Percentiles rank a stretch among this genome's conserved stretches.
Conservation (phyloP, 2,113 vertebrate species). For the Piaya cayana region DNA sequence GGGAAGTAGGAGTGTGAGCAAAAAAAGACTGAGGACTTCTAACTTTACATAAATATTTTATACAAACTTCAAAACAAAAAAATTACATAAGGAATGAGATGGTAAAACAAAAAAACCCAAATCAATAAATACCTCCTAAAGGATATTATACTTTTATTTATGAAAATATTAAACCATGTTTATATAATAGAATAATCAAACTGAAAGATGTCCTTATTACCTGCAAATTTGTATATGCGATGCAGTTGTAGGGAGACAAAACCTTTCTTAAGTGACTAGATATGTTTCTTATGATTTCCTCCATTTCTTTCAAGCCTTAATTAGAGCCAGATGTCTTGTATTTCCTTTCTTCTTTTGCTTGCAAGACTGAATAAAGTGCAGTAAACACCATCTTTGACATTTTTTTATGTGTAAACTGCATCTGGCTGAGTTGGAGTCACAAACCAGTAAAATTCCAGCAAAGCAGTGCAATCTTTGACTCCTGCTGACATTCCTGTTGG, state of each 20-base stretch:
- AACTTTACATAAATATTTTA: neutral
- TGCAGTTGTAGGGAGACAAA: neutral
- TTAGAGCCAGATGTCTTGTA: conserved; percentile 42
- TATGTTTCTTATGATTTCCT: neutral
- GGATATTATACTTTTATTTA: neutral
- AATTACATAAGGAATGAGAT: neutral
- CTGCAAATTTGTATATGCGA: neutral
- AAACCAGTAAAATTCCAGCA: neutral
- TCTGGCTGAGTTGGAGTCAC: neutral
- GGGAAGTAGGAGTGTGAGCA: neutral
- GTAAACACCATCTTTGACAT: conserved; percentile 18
- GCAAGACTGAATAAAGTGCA: conserved; percentile 5
- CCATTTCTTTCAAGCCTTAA: conserved; percentile 5
- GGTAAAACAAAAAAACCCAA: neutral
- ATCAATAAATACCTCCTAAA: neutral
- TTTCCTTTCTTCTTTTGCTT: conserved; percentile 19
- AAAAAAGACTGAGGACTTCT: neutral
- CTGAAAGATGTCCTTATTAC: neutral
- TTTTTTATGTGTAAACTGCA: neutral
- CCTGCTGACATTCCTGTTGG: neutral
- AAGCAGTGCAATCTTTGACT: neutral
- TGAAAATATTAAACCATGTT: neutral
- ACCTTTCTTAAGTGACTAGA: neutral
- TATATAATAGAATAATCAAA: neutral
- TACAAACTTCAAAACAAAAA: neutral